Percentiles rank a stretch among this genome's conserved stretches.
These are phyloP conservation scores for Conistra vaccinii DNA, from an alignment of 2,888 invertebrate species.

Conservation along the genomic window DNA sequence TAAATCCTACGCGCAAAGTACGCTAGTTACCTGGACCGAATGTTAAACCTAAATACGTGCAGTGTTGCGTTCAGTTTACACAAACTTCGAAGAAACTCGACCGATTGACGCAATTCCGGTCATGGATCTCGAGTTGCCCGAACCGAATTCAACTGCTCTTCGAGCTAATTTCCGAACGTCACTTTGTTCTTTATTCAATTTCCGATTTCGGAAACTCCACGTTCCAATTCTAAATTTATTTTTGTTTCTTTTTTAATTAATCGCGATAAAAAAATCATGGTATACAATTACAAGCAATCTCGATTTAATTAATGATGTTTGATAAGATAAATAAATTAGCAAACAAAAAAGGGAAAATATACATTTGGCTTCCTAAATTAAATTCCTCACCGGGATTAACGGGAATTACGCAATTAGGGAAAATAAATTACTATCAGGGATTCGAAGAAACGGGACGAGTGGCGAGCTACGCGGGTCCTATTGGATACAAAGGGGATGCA, in stretches of 20 bases:
- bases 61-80: constrained; percentile 83
- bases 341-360: constrained; percentile 66
- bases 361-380: constrained; percentile 74
- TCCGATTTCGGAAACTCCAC: constrained; percentile 85
- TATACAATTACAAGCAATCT: constrained; percentile 66
- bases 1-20: constrained; percentile 64
- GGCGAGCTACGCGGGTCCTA: constrained; percentile 64
- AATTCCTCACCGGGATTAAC: constrained; percentile 81
- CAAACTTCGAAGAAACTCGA: constrained; percentile 86
- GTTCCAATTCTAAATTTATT: constrained; percentile 75
- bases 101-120: constrained; percentile 89
- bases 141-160: constrained; percentile 86
- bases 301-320: constrained; percentile 74
- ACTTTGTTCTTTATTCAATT: constrained; percentile 90
- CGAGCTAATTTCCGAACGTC: constrained; percentile 90
- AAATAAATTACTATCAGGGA: constrained; percentile 81
- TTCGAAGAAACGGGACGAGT: constrained; percentile 67
- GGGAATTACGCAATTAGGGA: constrained; percentile 83
- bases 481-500: constrained; percentile 49
- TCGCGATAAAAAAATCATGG: constrained; percentile 60
- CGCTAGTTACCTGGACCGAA: constrained; percentile 69
- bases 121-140: constrained; percentile 83
- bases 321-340: constrained; percentile 65
- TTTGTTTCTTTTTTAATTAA: constrained; percentile 74
- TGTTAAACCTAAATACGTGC: constrained; percentile 80